Base-by-base conservation (phyloP, 2,113 vertebrate species). In the Oxyruncus cristatus region DNA sequence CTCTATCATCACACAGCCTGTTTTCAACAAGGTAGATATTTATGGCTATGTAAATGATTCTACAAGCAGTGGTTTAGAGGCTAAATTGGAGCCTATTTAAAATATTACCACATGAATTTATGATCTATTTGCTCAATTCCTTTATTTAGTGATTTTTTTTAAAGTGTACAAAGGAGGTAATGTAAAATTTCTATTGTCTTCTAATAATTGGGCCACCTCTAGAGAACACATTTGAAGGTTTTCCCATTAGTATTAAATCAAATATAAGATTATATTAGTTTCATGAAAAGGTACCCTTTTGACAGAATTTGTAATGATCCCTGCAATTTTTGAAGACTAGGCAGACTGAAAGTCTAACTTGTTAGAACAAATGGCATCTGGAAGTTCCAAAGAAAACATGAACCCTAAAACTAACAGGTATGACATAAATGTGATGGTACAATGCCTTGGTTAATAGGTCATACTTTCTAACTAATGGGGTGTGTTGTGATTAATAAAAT, bases 391-490 rank as follows among this genome's bases (percentile, higher is more conserved):
- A 85, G 67, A 27, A 85, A 97, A 81, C 33, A 50, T 19, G 41
- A 89, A 91, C 32, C 27, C 6, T 75, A 71, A 70, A 80, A 58
- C 16, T 74, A 88, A 52, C 5, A 65, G 87, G 27, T 62, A 18
- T 35, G 47, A 75, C 47, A 59, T 26, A 91, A 59, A 33, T 37
- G 14, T 77, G 90, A 46, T 22, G 37, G 50, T 63, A 71, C 22
- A 76, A 89, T 93, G 80, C 3, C 52, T 91, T 96, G 55, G 55
- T 82, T 94, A 96, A 94, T 91, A 85, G 79, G 12, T 92, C 70
- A 59, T 66, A 58, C 49, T 59, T 71, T 65, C 35, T 92, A 79
- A 39, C 30, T 39, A 82, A 3, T 68, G 67, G 7, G 5, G 56
- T 33, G 5, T 50, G 22, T 10, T 63, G 26, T 71, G 65, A 74